Evolutionary conservation across 2,797 vertebrate species (phyloP).

Genomic region (Myotis vivesi): DNA sequence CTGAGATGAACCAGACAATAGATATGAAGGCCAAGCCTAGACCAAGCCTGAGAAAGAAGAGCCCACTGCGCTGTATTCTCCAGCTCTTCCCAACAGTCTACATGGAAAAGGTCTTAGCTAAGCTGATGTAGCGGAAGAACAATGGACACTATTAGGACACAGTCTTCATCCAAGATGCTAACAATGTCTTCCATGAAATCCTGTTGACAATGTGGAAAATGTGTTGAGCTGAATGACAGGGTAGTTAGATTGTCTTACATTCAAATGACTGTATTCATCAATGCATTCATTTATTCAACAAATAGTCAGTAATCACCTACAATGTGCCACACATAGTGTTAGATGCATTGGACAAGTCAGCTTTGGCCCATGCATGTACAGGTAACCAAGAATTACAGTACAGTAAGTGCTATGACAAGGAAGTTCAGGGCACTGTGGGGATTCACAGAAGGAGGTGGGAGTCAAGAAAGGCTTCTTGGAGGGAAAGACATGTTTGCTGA

Average conservation of each 20-base stretch:
- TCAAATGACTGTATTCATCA: neutral
- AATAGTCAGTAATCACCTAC: neutral
- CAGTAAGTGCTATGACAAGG: neutral
- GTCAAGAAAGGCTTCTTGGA: constrained; percentile 9
- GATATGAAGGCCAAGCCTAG: neutral
- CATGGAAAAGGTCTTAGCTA: neutral
- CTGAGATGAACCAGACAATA: neutral
- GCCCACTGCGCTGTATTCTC: neutral
- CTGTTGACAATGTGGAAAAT: neutral
- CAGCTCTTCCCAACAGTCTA: neutral
- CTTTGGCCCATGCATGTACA: neutral
- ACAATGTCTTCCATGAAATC: neutral
- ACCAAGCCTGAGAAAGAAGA: neutral
- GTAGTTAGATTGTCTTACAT: neutral
- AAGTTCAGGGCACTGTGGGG: neutral
- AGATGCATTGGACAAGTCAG: neutral
- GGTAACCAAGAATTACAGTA: neutral
- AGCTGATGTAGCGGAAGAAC: neutral
- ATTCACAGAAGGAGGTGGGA: neutral
- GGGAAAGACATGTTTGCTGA: neutral
- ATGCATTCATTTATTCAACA: neutral
- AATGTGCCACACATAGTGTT: neutral
- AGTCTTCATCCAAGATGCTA: neutral
- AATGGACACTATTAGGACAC: neutral
- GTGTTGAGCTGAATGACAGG: neutral